Conservation (phyloP, 2,113 vertebrate species). For the Pteropus alecto region DNA sequence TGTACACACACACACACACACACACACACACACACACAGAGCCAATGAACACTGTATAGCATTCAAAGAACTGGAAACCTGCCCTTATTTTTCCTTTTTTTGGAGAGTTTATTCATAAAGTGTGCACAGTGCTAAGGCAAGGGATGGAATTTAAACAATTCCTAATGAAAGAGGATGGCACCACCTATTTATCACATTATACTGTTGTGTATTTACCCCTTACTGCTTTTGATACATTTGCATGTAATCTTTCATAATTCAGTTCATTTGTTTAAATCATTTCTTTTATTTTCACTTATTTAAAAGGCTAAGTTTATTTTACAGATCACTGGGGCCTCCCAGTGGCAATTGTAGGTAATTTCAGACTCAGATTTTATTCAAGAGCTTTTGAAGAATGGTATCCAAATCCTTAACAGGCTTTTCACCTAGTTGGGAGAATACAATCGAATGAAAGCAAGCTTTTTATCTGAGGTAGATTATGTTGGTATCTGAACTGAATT, state of each 20-base stretch:
- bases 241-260: slow-evolving; percentile 62
- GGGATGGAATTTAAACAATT: slow-evolving; percentile 67
- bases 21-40: background rate
- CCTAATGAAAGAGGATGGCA: slow-evolving; percentile 41
- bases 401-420: slow-evolving; percentile 29
- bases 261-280: slow-evolving; percentile 44
- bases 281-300: slow-evolving; percentile 13
- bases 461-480: slow-evolving; percentile 7
- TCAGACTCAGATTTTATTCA: slow-evolving; percentile 8
- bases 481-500: slow-evolving; percentile 50
- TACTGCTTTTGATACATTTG: slow-evolving; percentile 66
- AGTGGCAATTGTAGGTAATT: slow-evolving; percentile 39
- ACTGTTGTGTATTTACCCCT: slow-evolving; percentile 58
- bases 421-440: slow-evolving; percentile 32
- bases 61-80: background rate
- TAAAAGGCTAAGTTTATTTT: background rate
- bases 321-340: slow-evolving; percentile 75
- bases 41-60: background rate
- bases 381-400: background rate
- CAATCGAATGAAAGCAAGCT: slow-evolving; percentile 55
- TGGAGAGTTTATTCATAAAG: background rate
- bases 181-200: slow-evolving; percentile 36
- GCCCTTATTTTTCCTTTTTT: background rate
- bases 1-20: no score
- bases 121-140: background rate